A percentile compares a stretch with the other conserved stretches of the same genome.
phyloP scores from a whole-genome alignment of 2,797 vertebrate genomes.

The Falco naumanni region DNA sequence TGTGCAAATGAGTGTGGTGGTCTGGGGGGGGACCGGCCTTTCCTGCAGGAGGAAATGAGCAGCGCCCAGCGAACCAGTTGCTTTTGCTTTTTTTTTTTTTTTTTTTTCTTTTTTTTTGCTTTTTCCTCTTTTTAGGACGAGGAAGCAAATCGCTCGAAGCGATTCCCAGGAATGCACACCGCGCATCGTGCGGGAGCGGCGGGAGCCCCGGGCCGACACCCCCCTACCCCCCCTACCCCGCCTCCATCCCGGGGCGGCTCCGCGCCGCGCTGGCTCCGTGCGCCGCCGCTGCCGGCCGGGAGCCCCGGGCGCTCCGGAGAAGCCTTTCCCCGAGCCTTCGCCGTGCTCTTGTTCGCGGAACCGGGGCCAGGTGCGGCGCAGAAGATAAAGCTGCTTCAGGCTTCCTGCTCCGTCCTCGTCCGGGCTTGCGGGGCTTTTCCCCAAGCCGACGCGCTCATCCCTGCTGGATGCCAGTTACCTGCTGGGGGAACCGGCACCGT shows the following conservation, averaged over 20 bases:
- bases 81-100: too few species aligned
- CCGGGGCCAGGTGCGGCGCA: accelerated
- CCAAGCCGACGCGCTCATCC: not conserved
- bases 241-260: too few species aligned
- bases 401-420: not conserved
- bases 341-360: not conserved
- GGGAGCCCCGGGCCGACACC: not conserved
- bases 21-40: not conserved
- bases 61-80: not conserved
- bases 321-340: not conserved
- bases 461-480: not conserved
- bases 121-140: not conserved
- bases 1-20: not conserved
- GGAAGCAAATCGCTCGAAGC: not conserved
- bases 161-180: accelerated
- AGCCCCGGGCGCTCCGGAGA: not conserved
- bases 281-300: not conserved
- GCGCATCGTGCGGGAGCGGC: not conserved
- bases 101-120: not conserved
- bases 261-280: not conserved
- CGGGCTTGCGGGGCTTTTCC: accelerated
- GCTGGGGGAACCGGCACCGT: not conserved
- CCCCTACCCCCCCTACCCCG: too few species aligned
- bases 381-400: not conserved
- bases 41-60: not conserved